Percentiles rank a stretch among this genome's conserved stretches.
These are phyloP conservation scores for Anthopleura xanthogrammica DNA, from an alignment of 92 coral and sea anemone genomes.

Conservation along the genomic window DNA sequence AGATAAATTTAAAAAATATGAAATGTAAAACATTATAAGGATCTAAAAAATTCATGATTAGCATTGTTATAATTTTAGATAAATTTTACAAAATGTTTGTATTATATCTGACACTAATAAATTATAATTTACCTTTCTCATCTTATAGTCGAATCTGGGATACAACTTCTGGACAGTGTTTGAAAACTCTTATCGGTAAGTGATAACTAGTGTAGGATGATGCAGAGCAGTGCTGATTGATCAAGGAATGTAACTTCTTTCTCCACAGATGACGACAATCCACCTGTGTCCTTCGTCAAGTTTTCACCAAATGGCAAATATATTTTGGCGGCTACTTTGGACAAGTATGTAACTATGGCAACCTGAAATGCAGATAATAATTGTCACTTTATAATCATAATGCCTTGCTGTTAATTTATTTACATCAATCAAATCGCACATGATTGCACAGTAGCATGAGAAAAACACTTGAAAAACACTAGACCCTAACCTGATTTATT, in stretches of 20 bases:
- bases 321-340: slow-evolving; percentile 94
- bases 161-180: slow-evolving; percentile 99
- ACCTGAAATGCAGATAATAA: not conserved
- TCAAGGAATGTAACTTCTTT: not conserved
- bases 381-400: no score
- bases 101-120: no score
- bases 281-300: slow-evolving; percentile 98
- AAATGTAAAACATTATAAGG: no score
- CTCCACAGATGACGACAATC: slow-evolving; percentile 89
- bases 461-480: not conserved
- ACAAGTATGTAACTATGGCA: slow-evolving; percentile 70
- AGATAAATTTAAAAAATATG: no score
- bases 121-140: no score
- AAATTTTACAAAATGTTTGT: no score
- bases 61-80: no score
- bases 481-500: not conserved
- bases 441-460: no score
- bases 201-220: not conserved
- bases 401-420: no score
- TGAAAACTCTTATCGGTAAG: slow-evolving; percentile 94
- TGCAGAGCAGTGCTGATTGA: no score
- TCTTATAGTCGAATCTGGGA: slow-evolving; percentile 94
- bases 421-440: no score
- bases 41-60: no score
- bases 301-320: slow-evolving; percentile 99